A percentile compares a stretch with the other conserved stretches of the same genome.
These are phyloP conservation scores for Phragmatobia fuliginosa DNA, from an alignment of 2,888 invertebrate genomes.

Conservation along the genomic window DNA sequence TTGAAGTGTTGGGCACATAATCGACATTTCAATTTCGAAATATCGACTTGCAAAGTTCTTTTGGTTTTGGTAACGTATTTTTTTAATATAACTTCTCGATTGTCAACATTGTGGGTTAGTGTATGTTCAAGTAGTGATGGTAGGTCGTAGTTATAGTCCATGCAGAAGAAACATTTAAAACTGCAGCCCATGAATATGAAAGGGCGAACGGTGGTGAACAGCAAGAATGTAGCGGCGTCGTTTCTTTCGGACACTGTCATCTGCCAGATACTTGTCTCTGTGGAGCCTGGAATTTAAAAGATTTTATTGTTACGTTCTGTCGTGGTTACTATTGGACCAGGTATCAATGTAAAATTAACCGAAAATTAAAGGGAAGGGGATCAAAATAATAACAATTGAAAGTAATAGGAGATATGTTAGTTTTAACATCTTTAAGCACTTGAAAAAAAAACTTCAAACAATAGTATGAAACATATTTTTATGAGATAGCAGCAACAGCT, in stretches of 20 bases:
- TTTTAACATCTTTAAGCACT: no score
- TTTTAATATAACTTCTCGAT: slow-evolving; percentile 48
- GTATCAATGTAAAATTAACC: no score
- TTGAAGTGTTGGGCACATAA: slow-evolving; percentile 50
- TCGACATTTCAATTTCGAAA: slow-evolving; percentile 64
- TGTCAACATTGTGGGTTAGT: slow-evolving; percentile 48
- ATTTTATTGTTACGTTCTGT: neutral
- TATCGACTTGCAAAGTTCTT: slow-evolving; percentile 64
- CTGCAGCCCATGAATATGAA: slow-evolving; percentile 69
- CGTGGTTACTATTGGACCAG: neutral
- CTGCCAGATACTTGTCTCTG: slow-evolving; percentile 69
- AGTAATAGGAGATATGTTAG: no score
- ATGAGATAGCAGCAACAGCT: no score
- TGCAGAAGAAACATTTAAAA: slow-evolving; percentile 71
- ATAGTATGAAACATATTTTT: no score
- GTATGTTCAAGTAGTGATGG: slow-evolving; percentile 60
- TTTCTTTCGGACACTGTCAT: slow-evolving; percentile 63
- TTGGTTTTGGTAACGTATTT: slow-evolving; percentile 63
- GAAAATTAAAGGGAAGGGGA: no score
- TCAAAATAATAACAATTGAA: no score
- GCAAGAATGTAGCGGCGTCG: slow-evolving; percentile 67
- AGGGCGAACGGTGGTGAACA: slow-evolving; percentile 65
- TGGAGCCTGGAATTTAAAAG: slow-evolving; percentile 35
- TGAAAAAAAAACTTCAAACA: no score
- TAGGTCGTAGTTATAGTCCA: slow-evolving; percentile 59